Percentiles rank a stretch among this genome's conserved stretches.
Evolutionary conservation across 2,797 vertebrate genomes (phyloP).

Genomic region (Numenius phaeopus): DNA sequence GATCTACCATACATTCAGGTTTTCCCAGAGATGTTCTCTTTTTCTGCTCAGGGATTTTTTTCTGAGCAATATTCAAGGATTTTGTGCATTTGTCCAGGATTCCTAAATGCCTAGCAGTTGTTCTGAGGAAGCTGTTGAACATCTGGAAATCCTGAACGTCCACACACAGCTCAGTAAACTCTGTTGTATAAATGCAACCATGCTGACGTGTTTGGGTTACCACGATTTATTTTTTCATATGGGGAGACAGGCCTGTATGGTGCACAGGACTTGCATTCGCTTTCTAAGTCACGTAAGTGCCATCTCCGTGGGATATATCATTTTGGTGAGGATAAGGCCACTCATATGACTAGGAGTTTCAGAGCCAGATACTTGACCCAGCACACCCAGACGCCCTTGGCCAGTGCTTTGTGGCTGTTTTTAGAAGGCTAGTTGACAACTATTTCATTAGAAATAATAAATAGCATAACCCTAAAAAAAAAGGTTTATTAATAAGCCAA

Average conservation of each 20-base stretch:
- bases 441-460: conserved; percentile 27
- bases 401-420: not conserved
- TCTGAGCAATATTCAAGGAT: not conserved
- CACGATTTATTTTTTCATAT: not conserved
- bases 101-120: not conserved
- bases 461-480: not conserved
- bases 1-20: not conserved
- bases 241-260: not conserved
- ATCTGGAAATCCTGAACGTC: not conserved
- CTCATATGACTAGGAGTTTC: not conserved
- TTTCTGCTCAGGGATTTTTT: not conserved
- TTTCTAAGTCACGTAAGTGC: not conserved
- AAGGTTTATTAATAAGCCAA: conserved; percentile 9
- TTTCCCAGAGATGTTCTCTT: not conserved
- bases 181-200: not conserved
- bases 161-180: not conserved
- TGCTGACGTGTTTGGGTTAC: not conserved
- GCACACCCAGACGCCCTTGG: not conserved
- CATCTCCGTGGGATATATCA: not conserved
- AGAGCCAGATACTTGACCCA: not conserved
- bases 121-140: not conserved
- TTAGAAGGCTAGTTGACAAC: not conserved
- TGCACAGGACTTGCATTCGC: not conserved
- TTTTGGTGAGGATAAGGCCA: not conserved
- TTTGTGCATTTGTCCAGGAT: not conserved